Base-by-base conservation (phyloP, 1,140 invertebrate species). In the Proales similis region DNA sequence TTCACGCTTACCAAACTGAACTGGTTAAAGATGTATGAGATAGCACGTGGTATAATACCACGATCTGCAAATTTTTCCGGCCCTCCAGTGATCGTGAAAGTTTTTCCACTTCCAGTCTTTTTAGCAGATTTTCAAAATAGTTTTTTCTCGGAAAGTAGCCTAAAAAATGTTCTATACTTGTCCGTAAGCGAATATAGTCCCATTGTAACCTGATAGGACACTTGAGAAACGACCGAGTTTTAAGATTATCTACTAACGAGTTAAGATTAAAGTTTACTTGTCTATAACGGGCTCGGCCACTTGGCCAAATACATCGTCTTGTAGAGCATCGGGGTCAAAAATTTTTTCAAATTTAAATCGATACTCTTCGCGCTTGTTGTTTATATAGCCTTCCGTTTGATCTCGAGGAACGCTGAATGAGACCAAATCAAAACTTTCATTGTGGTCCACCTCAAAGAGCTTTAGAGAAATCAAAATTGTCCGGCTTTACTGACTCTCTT, bases 41-140 rank as follows among this genome's bases (percentile, higher is more conserved):
- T 64, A 38, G 70, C 69, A 53, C 75, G 66, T 20, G 74, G 74
- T 43, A 77, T 77, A 33, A 78, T 76, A 38, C 76, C 76, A 51
- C 76, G 63, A 64, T 76, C 74, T 2, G 64, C 48, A 49, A 73
- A 76, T 47, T 67, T 64, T 51, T 76, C 74, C 4, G 73, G 70
- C 14, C 75, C 75, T 30, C 76, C 76, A 14, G 75, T 77, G 43
- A 77, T 76, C n/a, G 76, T 77, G 60, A 75, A 77, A 5, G 76
- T 77, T 66, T 77, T 77, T 5, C 76, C 76, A 69, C 74, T 76
- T 1, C 76, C 75, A 53, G 76, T 77, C 74, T 77, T 64, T 27
- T 64, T 61, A 45, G 42, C 49, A 32, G 48, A 63, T 7, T 30
- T 45, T 2, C 29, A 19, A 22, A 6, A 17, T 19, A 6, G 22